Evolutionary conservation across 2,797 vertebrate species (phyloP), one percentile per base, ranked within the genome.

Genomic region (Leptoclinus maculatus): DNA sequence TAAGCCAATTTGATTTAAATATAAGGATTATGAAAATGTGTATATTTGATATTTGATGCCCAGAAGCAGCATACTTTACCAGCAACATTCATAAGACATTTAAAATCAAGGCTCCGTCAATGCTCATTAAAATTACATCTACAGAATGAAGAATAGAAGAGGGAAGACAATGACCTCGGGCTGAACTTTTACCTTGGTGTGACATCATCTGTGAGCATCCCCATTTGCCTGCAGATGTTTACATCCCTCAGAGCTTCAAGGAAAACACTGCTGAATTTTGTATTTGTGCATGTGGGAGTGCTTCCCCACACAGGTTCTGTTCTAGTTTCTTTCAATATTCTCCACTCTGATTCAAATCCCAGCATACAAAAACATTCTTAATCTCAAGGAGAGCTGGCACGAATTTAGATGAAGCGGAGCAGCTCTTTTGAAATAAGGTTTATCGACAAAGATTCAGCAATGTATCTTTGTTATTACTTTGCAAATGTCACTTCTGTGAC

Each of bases 101-200:
- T 76, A 60, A 72, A 87, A 62, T 66, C 23, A 43, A 57, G 58
- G 39, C 74, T 77, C 47, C 34, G 58, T 67, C 75, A 56, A 32
- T 9, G 11, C 66, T 84, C 73, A 84, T 90, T 85, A 85, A 84
- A 84, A 79, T 49, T 27, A 67, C 56, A 78, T 78, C 12, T 34
- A 27, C n/a, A 70, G 45, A 70, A 54, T 67, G 54, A 76, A 84
- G 53, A 56, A 38, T 2, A 59, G 60, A 78, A 71, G 66, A 53
- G 25, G 19, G 32, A 45, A 75, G 71, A 71, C 47, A 53, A 34
- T 11, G 60, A 68, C 87, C 89, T 51, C 0, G 0, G 82, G 83
- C 66, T 88, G 83, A 92, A 88, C 89, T 58, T 85, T 87, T 87
- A 88, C 87, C 85, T 85, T 29, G 14, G 19, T 6, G 59, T 87